Evolutionary conservation across 2,888 invertebrate genomes (phyloP), one percentile per base, ranked within the genome.

Genomic region (Xiphydria camelus): DNA sequence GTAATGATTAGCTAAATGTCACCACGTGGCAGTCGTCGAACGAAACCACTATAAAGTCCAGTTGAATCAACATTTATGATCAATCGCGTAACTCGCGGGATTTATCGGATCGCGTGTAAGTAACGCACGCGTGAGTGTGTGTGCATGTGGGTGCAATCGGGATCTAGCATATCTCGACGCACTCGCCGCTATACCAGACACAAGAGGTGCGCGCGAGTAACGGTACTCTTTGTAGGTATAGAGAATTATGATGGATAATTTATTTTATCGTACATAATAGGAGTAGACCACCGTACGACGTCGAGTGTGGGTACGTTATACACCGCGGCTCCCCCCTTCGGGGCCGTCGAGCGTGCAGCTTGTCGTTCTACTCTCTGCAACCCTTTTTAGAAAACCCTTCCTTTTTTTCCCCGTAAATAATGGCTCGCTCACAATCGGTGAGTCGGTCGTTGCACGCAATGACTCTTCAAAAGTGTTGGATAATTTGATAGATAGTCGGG

Each of bases 1-100:
- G 34, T 47, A 61, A 58, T 57, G 55, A 62, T 60, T 54, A 58
- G 44, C 54, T 47, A 47, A 49, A 54, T 52, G 55, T 60, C 51
- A 47, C 36, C 41, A 50, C 51, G n/a, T n/a, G n/a, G n/a, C 55
- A 57, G 59, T 60, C 53, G 46, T 44, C 53, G 49, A 49, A 46
- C 15, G 41, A 42, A 23, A 31, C 33, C 18, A 12, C 23, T 5
- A 26, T 40, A 34, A 22, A 21, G 37, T 34, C 18, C 25, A 25
- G 18, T 7, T 37, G 34, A 18, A 22, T 31, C 29, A 32, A 43
- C 29, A 39, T 26, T 41, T 46, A 45, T 49, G 52, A 53, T 53
- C 46, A 43, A 53, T 53, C 26, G 36, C 36, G 17, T 31, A 41
- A 25, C 40, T 12, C 43, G 43, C 39, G 52, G n/a, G 49, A 54